Conservation (phyloP, 2,113 vertebrate species). For the Hippocampus guttulatus region DNA sequence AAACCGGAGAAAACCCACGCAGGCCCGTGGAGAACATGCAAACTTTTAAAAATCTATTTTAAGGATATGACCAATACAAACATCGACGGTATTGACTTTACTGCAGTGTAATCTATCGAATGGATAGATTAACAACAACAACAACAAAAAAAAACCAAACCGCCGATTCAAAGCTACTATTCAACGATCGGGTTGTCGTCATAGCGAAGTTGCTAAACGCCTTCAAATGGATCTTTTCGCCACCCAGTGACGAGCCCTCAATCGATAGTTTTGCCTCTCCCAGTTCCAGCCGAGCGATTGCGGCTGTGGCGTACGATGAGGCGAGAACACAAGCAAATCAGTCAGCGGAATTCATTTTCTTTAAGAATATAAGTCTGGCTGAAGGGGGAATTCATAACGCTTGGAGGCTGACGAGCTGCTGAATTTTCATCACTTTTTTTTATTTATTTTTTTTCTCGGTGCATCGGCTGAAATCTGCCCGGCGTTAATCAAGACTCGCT, state of each 20-base stretch:
- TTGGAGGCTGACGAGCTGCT: conserved; percentile 34
- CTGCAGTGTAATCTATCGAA: too few species aligned
- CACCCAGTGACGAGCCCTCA: conserved; percentile 39
- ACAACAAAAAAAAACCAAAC: too few species aligned
- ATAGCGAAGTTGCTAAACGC: conserved; percentile 29
- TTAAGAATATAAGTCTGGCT: conserved; percentile 64
- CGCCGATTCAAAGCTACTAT: too few species aligned
- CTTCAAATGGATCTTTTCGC: conserved; percentile 62
- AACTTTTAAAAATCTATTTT: too few species aligned
- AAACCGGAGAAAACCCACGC: too few species aligned
- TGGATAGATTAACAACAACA: too few species aligned
- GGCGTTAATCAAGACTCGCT: conserved; percentile 23
- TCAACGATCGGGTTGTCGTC: conserved; percentile 29
- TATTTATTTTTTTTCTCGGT: conserved; percentile 12
- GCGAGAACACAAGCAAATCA: conserved; percentile 77
- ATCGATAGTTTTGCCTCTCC: conserved; percentile 65
- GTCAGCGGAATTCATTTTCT: conserved; percentile 72
- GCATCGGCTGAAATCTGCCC: conserved; percentile 28
- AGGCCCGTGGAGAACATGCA: too few species aligned
- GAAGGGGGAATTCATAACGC: conserved; percentile 64
- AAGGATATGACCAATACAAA: too few species aligned
- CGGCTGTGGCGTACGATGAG: conserved; percentile 69
- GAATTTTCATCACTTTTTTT: conserved; percentile 58
- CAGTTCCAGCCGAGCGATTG: conserved; percentile 68
- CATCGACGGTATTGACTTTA: too few species aligned